Evolutionary conservation across 2,113 vertebrate species (phyloP).

Genomic region (Zapornia atra): DNA sequence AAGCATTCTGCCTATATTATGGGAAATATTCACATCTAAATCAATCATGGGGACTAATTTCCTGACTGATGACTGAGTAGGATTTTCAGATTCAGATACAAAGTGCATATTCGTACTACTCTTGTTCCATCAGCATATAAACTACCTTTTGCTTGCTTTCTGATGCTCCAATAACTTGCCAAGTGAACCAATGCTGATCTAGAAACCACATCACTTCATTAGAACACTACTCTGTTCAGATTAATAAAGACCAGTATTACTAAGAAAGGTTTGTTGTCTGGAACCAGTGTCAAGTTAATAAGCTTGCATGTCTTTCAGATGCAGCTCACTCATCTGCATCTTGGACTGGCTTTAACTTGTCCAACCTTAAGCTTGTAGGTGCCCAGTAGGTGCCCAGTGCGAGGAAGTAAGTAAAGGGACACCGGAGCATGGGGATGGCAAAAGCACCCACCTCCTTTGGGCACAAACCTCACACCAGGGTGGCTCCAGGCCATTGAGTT

Average conservation of each 20-base stretch:
- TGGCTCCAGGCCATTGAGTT: neutral
- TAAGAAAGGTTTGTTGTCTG: neutral
- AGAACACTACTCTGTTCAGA: neutral
- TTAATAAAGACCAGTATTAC: neutral
- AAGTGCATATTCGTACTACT: neutral
- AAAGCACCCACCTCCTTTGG: neutral
- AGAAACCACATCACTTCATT: neutral
- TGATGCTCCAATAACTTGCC: neutral
- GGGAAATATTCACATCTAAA: neutral
- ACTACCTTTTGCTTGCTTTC: neutral
- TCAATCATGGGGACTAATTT: rapidly evolving
- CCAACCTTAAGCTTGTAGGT: neutral
- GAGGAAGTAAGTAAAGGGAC: neutral
- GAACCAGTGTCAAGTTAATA: neutral
- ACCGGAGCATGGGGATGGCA: neutral
- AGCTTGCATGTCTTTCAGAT: neutral
- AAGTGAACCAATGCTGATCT: neutral
- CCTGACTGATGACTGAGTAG: neutral
- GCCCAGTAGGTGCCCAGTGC: no score
- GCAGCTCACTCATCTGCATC: neutral
- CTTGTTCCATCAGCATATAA: neutral
- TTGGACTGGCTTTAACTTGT: neutral
- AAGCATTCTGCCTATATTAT: neutral
- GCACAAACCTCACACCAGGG: neutral
- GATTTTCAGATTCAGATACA: neutral